Evolutionary conservation across 2,113 vertebrate genomes (phyloP).

Genomic region (Pogona vitticeps): DNA sequence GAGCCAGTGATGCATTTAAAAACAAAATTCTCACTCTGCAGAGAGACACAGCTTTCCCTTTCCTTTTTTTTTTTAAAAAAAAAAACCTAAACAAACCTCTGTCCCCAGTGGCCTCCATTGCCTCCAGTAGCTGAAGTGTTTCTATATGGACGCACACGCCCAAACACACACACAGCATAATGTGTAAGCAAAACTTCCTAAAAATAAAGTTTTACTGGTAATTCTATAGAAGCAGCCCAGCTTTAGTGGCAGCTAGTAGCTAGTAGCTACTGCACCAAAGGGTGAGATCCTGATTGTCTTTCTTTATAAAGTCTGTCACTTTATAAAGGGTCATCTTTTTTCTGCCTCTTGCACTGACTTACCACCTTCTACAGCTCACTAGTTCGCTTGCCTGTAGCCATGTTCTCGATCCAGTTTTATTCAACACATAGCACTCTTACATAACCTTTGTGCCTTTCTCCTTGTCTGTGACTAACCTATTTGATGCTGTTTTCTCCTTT

Average conservation of each 20-base stretch:
- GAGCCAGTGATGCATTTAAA: neutral
- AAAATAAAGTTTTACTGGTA: slow-evolving; percentile 41
- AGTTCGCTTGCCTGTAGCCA: neutral
- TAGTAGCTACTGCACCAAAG: neutral
- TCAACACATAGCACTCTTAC: neutral
- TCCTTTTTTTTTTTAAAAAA: slow-evolving; percentile 18
- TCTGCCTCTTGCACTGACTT: neutral
- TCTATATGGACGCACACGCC: slow-evolving; percentile 33
- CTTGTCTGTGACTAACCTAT: neutral
- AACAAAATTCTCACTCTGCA: slow-evolving; percentile 29
- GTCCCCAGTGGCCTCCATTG: neutral
- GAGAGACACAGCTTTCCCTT: slow-evolving; percentile 14
- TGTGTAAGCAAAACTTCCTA: slow-evolving; percentile 26
- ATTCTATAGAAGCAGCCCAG: slow-evolving; percentile 43
- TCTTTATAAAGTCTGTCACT: neutral
- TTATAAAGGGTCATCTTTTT: neutral
- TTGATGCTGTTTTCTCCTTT: neutral
- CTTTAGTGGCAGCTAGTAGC: slow-evolving; percentile 42
- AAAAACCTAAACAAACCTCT: slow-evolving; percentile 13
- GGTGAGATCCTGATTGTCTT: slow-evolving; percentile 26
- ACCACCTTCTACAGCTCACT: neutral
- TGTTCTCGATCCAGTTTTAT: neutral
- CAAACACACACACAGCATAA: slow-evolving; percentile 12
- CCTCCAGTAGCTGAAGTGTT: slow-evolving; percentile 47
- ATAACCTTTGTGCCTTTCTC: slow-evolving; percentile 2